Conservation (phyloP, 2,113 vertebrate species). For the Solea senegalensis region DNA sequence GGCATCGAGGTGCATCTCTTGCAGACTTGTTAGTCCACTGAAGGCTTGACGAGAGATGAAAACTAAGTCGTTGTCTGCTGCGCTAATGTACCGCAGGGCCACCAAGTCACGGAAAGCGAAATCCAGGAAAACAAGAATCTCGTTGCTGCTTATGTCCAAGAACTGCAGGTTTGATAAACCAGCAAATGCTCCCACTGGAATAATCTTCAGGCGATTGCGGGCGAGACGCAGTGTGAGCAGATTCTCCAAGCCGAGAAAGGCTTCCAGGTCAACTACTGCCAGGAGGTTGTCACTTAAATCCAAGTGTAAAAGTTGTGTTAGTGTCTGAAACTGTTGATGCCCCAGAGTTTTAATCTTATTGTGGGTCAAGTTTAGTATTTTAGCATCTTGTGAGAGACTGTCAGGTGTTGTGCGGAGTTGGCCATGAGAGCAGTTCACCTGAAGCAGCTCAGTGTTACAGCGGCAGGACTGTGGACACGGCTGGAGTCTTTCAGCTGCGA, state of each 20-base stretch:
- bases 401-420: constrained; percentile 76
- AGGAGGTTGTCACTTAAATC: constrained; percentile 88
- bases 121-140: constrained; percentile 88
- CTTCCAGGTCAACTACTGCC: constrained; percentile 82
- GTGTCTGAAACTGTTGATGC: constrained; percentile 78
- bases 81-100: constrained; percentile 76
- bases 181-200: constrained; percentile 82
- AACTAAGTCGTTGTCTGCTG: constrained; percentile 82
- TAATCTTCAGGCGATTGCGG: constrained; percentile 84
- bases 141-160: constrained; percentile 86
- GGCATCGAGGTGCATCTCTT: constrained; percentile 82
- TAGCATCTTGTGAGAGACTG: constrained; percentile 72
- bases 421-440: constrained; percentile 81
- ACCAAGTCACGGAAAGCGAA: constrained; percentile 83
- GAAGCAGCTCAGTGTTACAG: constrained; percentile 72
- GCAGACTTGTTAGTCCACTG: constrained; percentile 74
- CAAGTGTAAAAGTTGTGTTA: constrained; percentile 81
- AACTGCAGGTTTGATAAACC: constrained; percentile 80
- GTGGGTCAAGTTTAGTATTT: constrained; percentile 82
- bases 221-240: constrained; percentile 76
- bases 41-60: constrained; percentile 86
- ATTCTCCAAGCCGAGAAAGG: constrained; percentile 80
- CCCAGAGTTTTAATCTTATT: constrained; percentile 83
- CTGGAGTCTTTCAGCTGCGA: constrained; percentile 51
- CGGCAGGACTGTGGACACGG: constrained; percentile 81